Evolutionary conservation across 2,797 vertebrate species (phyloP).

Genomic region (Halcyon smyrnensis): DNA sequence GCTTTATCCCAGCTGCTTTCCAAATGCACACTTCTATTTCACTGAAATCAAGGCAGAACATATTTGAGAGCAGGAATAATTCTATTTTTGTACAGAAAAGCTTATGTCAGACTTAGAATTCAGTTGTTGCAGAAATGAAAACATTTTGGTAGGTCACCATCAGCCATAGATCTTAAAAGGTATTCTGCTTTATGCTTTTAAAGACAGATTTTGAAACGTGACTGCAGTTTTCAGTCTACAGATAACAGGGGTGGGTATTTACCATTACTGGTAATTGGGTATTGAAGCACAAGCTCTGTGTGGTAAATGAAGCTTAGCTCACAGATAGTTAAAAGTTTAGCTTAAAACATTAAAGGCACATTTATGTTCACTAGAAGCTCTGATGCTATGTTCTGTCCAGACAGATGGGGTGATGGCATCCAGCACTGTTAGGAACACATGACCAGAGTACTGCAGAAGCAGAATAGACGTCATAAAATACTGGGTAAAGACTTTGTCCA

Average conservation of each 20-base stretch:
- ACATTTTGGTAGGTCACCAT: background rate
- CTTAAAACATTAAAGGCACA: background rate
- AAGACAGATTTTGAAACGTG: background rate
- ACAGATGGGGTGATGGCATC: background rate
- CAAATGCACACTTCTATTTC: background rate
- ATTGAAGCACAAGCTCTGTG: background rate
- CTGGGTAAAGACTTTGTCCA: background rate
- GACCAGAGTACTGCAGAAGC: background rate
- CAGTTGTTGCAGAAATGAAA: background rate
- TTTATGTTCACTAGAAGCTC: background rate
- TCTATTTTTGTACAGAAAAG: conserved; percentile 15
- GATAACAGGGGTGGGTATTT: background rate
- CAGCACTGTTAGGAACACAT: background rate
- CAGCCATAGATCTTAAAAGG: background rate
- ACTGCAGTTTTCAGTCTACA: background rate
- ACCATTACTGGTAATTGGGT: background rate
- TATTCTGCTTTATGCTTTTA: background rate
- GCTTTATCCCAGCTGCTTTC: conserved; percentile 7
- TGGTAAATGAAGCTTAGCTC: background rate
- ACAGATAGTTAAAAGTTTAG: background rate
- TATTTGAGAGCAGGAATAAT: background rate
- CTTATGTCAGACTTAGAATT: background rate
- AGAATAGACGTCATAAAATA: background rate
- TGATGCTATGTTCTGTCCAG: background rate
- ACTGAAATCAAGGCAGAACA: background rate